Base-by-base conservation (phyloP, 2,113 vertebrate species). In the Brachypteracias leptosomus region DNA sequence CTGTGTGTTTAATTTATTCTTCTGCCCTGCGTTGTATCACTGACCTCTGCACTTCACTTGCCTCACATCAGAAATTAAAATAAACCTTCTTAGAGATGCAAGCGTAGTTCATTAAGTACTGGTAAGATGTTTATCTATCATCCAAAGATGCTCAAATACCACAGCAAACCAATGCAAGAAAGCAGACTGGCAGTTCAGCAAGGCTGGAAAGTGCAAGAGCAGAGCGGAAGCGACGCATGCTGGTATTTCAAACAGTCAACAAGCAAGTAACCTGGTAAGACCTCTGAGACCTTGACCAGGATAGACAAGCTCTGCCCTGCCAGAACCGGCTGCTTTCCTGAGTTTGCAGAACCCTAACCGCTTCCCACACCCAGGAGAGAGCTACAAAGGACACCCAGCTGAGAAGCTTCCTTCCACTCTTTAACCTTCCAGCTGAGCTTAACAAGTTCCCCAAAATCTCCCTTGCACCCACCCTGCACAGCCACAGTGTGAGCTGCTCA, bases 251-350 rank as follows among this genome's bases (percentile, higher is more conserved):
- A 95, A 88, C 82, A 83, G 82, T 93, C 88, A 93, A 71, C 83
- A 93, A 77, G 88, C 90, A 71, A 85, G 79, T 90, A 95, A 96
- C 94, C 91, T 92, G 93, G 94, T 74, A 46, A 93, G 93, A 84
- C 94, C 95, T 96, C 86, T 13, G 76, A 95, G 95, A 96, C 93
- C 94, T 93, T 93, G 92, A 93, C 92, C 90, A 92, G 88, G 79
- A 84, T 3, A 93, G 92, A 94, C 82, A 72, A 84, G 95, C 93
- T 87, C 90, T 92, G 79, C 68, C 95, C 88, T 97, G 93, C 57
- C 68, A 66, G 88, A 96, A 94, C 93, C 31, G 7, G 95, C 90
- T 92, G 88, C 88, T 67, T 73, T 51, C 68, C 76, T 38, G 65
- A 29, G n/a, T 72, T 51, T 94, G 65, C 61, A 94, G 90, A 75